These are phyloP conservation scores for Lymantria monacha DNA, from an alignment of 2,888 invertebrate species.

Conservation along the genomic window DNA sequence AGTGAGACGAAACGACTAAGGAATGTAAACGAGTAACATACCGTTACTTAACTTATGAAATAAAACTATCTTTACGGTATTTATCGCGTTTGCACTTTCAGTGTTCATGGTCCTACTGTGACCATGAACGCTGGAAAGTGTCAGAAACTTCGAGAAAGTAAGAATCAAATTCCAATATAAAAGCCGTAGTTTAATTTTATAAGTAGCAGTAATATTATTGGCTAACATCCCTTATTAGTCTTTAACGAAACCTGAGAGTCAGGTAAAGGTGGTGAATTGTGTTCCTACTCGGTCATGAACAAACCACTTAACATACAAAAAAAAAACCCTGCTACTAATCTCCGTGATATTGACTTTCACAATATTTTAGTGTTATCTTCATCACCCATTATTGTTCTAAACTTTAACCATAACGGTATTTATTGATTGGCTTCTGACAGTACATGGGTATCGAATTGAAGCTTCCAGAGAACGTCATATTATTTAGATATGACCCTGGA, in stretches of 20 bases:
- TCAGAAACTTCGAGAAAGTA: too few relatives aligned
- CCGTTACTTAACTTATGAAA: too few relatives aligned
- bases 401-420: conserved; percentile 18
- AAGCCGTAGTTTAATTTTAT: too few relatives aligned
- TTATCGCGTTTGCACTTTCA: too few relatives aligned
- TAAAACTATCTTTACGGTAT: too few relatives aligned
- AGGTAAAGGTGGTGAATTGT: background rate
- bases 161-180: too few relatives aligned
- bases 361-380: conserved; percentile 4
- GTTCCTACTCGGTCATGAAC: background rate
- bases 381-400: conserved; percentile 11
- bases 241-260: background rate
- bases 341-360: background rate
- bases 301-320: background rate
- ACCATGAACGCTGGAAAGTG: too few relatives aligned
- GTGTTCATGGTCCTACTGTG: too few relatives aligned
- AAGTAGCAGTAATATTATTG: background rate
- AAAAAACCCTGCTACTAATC: background rate
- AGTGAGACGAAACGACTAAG: too few relatives aligned
- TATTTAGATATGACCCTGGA: conserved; percentile 19
- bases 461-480: conserved; percentile 13
- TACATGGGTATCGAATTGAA: conserved; percentile 23
- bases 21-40: too few relatives aligned
- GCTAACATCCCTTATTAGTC: background rate
- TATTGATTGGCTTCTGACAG: conserved; percentile 30